These are phyloP conservation scores for Eupithecia subfuscata DNA, from an alignment of 2,888 invertebrate genomes.

Conservation along the genomic window DNA sequence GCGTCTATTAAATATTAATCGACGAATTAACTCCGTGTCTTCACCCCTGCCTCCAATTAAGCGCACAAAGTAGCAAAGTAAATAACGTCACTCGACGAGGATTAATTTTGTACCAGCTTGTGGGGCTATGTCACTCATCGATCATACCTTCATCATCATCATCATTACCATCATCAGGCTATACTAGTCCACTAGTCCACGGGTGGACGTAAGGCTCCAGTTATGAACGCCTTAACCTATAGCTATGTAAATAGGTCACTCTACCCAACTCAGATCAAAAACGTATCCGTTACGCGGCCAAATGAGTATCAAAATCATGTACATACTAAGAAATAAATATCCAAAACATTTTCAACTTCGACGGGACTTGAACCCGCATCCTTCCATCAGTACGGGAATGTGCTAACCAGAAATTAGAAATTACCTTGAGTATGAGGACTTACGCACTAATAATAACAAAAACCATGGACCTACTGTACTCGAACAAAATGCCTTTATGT, in stretches of 20 bases:
- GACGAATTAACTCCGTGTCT: constrained; percentile 80
- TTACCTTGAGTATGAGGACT: no score
- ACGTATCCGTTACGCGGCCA: not conserved
- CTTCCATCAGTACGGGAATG: no score
- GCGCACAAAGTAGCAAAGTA: constrained; percentile 80
- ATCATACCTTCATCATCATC: not conserved
- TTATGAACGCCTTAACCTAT: no score
- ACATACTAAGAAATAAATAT: not conserved
- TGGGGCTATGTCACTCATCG: constrained; percentile 11
- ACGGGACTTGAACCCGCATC: no score
- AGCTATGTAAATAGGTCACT: not conserved
- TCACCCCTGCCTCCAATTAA: constrained; percentile 79
- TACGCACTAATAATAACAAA: no score
- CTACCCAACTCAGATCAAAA: not conserved
- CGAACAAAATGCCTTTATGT: not conserved
- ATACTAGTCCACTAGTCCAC: not conserved
- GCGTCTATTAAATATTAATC: constrained; percentile 80
- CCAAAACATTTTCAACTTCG: no score
- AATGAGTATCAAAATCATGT: not conserved
- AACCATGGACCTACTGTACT: no score
- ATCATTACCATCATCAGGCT: not conserved
- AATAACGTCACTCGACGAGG: constrained; percentile 70
- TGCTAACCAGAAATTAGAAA: no score
- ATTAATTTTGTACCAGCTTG: constrained; percentile 73
- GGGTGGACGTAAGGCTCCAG: no score